Evolutionary conservation across 1,140 invertebrate species (phyloP), one percentile per base, ranked within the genome.

Genomic region (Stenopsyche tienmushanensis): DNA sequence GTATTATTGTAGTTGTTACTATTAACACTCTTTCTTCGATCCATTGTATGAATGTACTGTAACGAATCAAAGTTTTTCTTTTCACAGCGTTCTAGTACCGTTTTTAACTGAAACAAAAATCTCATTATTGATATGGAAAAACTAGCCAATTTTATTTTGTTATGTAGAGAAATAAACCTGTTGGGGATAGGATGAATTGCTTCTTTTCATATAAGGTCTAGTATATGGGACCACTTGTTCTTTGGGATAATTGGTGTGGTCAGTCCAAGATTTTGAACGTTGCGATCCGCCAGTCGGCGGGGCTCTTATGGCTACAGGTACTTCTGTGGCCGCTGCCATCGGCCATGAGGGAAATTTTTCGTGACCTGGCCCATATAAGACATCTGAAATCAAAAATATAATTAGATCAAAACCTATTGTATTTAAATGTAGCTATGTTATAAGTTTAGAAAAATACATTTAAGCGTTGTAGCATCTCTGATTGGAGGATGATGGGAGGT

Each of bases 291-390:
- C 75, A 64, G 80, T 74, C 72, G 80, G 77, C 77, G 83, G 58
- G 77, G 80, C 83, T 79, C 85, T 44, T 74, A 84, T 67, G 29
- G 72, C 74, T 41, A 73, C 72, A 41, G 79, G 77, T 15, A 76
- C 75, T 55, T 82, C 79, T 47, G 78, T 76, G 9, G 79, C 78
- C 49, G 83, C 80, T 18, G 82, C 77, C 65, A 85, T 84, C 9
- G 90, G 90, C 90, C 90, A 91, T 42, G 88, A 90, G 1, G 90
- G 89, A 72, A 88, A 90, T 72, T 91, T 91, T 76, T 91, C 90
- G 81, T 92, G 90, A 62, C 85, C 88, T 53, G 88, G 86, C 17
- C 86, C 86, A 77, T 86, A 88, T 71, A 86, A 86, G 64, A 89
- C 80, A 45, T 79, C 75, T 71, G 18, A 41, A 62, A 62, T 20